Conservation (phyloP, 2,113 vertebrate genomes). For the Dasyornis broadbenti region DNA sequence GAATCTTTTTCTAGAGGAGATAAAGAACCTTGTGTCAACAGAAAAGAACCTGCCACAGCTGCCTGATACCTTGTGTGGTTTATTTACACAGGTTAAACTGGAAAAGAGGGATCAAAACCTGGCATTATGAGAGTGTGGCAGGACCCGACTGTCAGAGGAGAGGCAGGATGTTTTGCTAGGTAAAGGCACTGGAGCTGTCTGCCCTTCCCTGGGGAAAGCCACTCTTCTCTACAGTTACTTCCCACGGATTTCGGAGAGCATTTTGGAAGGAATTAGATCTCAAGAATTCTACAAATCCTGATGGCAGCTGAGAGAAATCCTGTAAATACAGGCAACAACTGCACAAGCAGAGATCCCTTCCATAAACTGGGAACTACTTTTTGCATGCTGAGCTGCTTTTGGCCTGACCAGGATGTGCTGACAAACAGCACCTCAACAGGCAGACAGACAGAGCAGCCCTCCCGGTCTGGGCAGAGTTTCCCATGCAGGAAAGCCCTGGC, state of each 20-base stretch:
- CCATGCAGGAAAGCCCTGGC: background rate
- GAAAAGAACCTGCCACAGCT: background rate
- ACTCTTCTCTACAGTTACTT: background rate
- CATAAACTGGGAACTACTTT: background rate
- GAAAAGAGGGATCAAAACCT: background rate
- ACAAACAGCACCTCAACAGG: background rate
- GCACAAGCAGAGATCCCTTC: background rate
- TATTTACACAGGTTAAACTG: background rate
- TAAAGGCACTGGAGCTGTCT: background rate
- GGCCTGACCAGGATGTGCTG: background rate
- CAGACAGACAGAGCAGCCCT: background rate
- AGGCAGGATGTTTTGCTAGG: background rate
- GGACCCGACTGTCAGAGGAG: background rate
- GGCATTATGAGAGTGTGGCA: background rate
- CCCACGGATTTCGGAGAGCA: background rate
- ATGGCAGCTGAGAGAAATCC: background rate
- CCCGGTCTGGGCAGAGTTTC: accelerated
- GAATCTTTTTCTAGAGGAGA: background rate
- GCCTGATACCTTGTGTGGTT: background rate
- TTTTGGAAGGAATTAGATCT: background rate
- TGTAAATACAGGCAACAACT: background rate
- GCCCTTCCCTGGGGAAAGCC: background rate
- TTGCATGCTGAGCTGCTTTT: background rate
- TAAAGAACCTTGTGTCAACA: background rate
- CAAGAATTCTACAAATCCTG: background rate